phyloP scores from a whole-genome alignment of 2,888 invertebrate species.

The Barypeithes pellucidus region DNA sequence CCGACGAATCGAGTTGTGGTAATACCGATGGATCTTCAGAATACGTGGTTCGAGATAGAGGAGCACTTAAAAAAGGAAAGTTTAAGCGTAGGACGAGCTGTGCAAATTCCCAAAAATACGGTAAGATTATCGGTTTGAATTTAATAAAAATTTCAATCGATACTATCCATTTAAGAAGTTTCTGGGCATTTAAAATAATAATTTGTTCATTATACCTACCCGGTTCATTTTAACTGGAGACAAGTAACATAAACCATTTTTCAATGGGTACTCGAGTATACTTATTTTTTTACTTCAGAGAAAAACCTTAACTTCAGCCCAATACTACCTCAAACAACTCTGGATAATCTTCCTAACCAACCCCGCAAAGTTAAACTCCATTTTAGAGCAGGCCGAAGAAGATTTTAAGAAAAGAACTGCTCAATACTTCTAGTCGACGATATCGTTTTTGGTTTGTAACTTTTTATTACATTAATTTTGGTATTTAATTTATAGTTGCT shows the following conservation, averaged over 20 bases:
- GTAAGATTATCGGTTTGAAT: slow-evolving; percentile 49
- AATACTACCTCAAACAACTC: slow-evolving; percentile 60
- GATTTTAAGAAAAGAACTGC: slow-evolving; percentile 53
- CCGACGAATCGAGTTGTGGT: slow-evolving; percentile 58
- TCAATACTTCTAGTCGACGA: slow-evolving; percentile 39
- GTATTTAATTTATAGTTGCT: background rate
- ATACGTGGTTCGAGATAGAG: slow-evolving; percentile 55
- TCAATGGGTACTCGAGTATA: no score
- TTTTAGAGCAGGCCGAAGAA: slow-evolving; percentile 56
- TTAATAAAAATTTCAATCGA: background rate
- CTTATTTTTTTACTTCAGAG: slow-evolving; percentile 59
- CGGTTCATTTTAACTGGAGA: no score
- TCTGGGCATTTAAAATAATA: no score
- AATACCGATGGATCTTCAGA: slow-evolving; percentile 58
- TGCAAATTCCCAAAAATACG: slow-evolving; percentile 50
- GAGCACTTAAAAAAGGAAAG: slow-evolving; percentile 57
- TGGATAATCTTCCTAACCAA: slow-evolving; percentile 63
- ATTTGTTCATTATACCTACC: no score
- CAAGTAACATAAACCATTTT: no score
- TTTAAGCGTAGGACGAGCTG: slow-evolving; percentile 51
- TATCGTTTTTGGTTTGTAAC: background rate
- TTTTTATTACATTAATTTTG: background rate
- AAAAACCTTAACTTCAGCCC: slow-evolving; percentile 59
- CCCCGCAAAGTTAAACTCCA: slow-evolving; percentile 55
- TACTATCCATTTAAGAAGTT: no score